A percentile compares a stretch with the other conserved stretches of the same genome.
phyloP scores from a whole-genome alignment of 1,140 invertebrate species.

The Sarcophaga bullata region DNA sequence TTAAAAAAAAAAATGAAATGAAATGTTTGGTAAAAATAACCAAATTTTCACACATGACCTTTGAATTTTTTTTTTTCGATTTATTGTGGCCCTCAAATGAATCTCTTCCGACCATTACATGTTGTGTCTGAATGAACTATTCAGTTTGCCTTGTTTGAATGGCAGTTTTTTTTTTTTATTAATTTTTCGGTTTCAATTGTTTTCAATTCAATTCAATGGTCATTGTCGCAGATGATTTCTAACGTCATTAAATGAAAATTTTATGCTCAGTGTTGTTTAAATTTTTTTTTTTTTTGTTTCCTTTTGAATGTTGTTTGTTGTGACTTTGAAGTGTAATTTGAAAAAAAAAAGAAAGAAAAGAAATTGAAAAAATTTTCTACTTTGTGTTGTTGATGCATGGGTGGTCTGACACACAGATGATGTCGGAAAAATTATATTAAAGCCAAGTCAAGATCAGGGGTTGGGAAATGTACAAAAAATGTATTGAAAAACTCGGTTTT shows the following conservation, averaged over 20 bases:
- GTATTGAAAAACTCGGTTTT: too few relatives aligned
- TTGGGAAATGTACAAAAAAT: too few relatives aligned
- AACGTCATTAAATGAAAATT: neutral
- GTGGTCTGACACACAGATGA: too few relatives aligned
- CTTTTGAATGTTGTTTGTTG: neutral
- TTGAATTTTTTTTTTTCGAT: neutral
- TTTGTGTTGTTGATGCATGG: too few relatives aligned
- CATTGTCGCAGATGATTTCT: constrained; percentile 5
- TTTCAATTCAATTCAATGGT: constrained; percentile 11
- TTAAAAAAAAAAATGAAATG: neutral
- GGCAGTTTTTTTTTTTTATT: neutral
- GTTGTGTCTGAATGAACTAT: neutral
- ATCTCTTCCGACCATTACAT: neutral
- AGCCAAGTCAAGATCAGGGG: too few relatives aligned
- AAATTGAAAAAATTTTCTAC: neutral
- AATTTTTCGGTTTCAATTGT: neutral
- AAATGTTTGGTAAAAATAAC: neutral
- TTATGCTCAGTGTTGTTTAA: neutral
- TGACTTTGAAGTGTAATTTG: neutral
- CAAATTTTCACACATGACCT: neutral
- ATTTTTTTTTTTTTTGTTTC: neutral
- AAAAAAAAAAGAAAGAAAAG: too few relatives aligned
- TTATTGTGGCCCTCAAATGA: neutral
- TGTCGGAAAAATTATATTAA: too few relatives aligned
- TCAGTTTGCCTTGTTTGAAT: neutral